A percentile compares a stretch with the other conserved stretches of the same genome.
Conservation (phyloP, 1,140 invertebrate species). For the Solenopsis fugax region DNA sequence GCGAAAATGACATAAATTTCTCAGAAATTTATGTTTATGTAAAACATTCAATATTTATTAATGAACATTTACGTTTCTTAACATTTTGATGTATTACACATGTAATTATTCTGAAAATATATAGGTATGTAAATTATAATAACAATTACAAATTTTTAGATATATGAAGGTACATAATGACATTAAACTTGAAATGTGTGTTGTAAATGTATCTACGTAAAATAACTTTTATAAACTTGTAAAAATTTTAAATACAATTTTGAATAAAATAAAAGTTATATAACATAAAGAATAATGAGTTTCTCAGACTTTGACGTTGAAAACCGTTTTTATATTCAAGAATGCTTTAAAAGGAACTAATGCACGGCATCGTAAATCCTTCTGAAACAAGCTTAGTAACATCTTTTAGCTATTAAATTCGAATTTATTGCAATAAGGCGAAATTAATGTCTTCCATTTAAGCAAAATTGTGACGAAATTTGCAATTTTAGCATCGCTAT, state of each 20-base stretch:
- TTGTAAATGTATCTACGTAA: neutral
- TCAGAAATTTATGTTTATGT: neutral
- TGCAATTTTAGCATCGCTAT: neutral
- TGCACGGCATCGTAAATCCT: neutral
- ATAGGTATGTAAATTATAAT: neutral
- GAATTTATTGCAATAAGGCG: conserved; percentile 7
- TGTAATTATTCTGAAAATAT: neutral
- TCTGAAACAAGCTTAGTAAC: neutral
- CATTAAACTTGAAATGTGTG: neutral
- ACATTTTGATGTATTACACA: neutral
- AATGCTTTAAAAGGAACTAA: neutral
- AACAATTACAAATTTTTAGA: neutral
- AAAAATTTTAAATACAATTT: neutral
- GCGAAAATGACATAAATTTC: neutral
- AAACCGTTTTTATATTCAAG: neutral
- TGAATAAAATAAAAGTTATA: neutral
- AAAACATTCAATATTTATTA: neutral
- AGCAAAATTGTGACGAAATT: neutral
- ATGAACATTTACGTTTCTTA: neutral
- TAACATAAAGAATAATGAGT: neutral
- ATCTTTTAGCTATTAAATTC: conserved; percentile 12
- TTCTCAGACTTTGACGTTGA: neutral
- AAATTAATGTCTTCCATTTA: neutral
- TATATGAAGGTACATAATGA: neutral
- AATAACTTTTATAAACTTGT: neutral